Evolutionary conservation across 1,140 invertebrate species (phyloP).

Genomic region (Drosophila sturtevanti): DNA sequence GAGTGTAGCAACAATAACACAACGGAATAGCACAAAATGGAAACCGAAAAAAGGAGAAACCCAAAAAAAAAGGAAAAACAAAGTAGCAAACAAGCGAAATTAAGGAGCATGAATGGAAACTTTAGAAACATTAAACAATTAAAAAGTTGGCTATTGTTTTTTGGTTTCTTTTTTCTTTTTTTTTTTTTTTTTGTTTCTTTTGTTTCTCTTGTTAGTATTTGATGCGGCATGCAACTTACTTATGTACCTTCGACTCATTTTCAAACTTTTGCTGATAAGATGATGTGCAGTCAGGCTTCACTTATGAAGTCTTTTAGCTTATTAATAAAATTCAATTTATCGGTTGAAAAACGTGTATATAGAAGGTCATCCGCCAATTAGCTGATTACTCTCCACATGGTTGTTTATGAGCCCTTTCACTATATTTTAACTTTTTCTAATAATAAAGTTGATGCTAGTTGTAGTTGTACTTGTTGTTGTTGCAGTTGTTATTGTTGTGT

Average conservation of each 20-base stretch:
- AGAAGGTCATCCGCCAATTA: slow-evolving; percentile 41
- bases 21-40: slow-evolving; percentile 23
- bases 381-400: slow-evolving; percentile 37
- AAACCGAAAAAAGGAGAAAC: slow-evolving; percentile 17
- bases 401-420: background rate
- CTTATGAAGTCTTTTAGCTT: slow-evolving; percentile 29
- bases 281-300: slow-evolving; percentile 21
- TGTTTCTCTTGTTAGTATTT: too few relatives aligned
- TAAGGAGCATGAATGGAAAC: slow-evolving; percentile 54
- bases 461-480: slow-evolving; percentile 14
- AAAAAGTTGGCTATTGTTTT: slow-evolving; percentile 58
- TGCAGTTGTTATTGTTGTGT: background rate
- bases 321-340: slow-evolving; percentile 36
- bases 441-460: slow-evolving; percentile 55
- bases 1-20: background rate
- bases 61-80: too few relatives aligned
- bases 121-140: slow-evolving; percentile 72
- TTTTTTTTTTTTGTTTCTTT: slow-evolving; percentile 3
- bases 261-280: slow-evolving; percentile 21
- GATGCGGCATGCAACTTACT: slow-evolving; percentile 22
- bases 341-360: background rate
- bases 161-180: slow-evolving; percentile 36
- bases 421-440: slow-evolving; percentile 61
- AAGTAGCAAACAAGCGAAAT: slow-evolving; percentile 51
- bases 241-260: background rate